A percentile compares a stretch with the other conserved stretches of the same genome.
These are phyloP conservation scores for Falcaria lacertinaria DNA, from an alignment of 2,888 invertebrate genomes.

Conservation along the genomic window DNA sequence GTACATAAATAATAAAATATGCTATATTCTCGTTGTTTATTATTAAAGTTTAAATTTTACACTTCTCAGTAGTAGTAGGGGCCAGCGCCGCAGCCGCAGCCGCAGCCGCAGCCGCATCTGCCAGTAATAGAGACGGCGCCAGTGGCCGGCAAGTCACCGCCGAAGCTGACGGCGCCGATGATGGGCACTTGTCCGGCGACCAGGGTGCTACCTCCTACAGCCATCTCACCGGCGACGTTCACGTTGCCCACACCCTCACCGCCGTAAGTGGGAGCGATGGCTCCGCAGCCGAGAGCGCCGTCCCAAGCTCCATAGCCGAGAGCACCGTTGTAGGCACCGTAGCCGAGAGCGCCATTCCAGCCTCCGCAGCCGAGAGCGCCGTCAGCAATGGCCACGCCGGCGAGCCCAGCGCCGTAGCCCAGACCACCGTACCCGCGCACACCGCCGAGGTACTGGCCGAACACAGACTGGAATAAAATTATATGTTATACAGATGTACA, in stretches of 20 bases:
- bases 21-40: too few relatives aligned
- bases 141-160: not conserved
- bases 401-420: too few relatives aligned
- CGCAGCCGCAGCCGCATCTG: not conserved
- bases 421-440: too few relatives aligned
- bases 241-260: too few relatives aligned
- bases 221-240: too few relatives aligned
- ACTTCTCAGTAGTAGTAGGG: not conserved
- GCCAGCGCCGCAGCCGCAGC: not conserved
- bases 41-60: too few relatives aligned
- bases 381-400: too few relatives aligned
- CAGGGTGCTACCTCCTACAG: too few relatives aligned
- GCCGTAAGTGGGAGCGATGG: not conserved
- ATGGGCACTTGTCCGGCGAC: too few relatives aligned
- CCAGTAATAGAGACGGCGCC: not conserved
- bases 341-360: not conserved
- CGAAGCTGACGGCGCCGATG: not conserved
- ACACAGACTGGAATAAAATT: not conserved
- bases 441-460: not conserved
- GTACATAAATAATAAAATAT: too few relatives aligned
- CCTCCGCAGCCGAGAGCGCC: not conserved
- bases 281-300: not conserved
- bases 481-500: too few relatives aligned
- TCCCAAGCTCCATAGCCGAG: slow-evolving; percentile 1
- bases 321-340: not conserved